Evolutionary conservation across 2,797 vertebrate species (phyloP).

Genomic region (Anableps anableps): DNA sequence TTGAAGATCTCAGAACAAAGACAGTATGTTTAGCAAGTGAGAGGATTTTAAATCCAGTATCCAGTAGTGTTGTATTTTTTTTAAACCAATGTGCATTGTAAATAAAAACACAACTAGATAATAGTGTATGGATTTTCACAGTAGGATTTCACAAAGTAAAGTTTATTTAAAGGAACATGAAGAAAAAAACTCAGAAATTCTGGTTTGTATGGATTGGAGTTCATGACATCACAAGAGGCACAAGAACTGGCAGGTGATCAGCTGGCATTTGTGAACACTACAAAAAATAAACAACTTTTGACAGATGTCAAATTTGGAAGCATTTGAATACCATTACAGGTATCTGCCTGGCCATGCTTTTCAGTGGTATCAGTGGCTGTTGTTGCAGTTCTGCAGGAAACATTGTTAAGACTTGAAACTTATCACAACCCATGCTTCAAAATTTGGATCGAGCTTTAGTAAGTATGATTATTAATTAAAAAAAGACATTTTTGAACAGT

Average conservation of each 20-base stretch:
- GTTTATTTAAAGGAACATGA: not conserved
- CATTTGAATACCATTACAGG: too few relatives aligned
- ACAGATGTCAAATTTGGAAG: too few relatives aligned
- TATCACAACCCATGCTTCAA: too few relatives aligned
- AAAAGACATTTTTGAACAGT: not conserved
- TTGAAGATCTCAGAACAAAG: not conserved
- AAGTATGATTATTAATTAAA: not conserved
- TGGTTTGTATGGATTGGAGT: not conserved
- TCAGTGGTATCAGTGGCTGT: not conserved
- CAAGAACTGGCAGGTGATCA: not conserved
- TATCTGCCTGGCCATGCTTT: too few relatives aligned
- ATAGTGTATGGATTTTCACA: not conserved
- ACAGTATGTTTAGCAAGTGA: not conserved
- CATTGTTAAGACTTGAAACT: not conserved
- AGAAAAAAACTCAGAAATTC: not conserved
- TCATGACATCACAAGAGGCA: not conserved
- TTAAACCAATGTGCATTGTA: not conserved
- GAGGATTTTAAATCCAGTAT: not conserved
- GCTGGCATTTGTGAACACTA: not conserved
- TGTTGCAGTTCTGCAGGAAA: not conserved
- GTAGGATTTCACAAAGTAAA: not conserved
- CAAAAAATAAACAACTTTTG: not conserved
- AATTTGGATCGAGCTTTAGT: not conserved
- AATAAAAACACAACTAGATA: not conserved
- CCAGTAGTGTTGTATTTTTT: not conserved